These are phyloP conservation scores for Mesitornis unicolor DNA, from an alignment of 2,113 vertebrate species.

Conservation along the genomic window DNA sequence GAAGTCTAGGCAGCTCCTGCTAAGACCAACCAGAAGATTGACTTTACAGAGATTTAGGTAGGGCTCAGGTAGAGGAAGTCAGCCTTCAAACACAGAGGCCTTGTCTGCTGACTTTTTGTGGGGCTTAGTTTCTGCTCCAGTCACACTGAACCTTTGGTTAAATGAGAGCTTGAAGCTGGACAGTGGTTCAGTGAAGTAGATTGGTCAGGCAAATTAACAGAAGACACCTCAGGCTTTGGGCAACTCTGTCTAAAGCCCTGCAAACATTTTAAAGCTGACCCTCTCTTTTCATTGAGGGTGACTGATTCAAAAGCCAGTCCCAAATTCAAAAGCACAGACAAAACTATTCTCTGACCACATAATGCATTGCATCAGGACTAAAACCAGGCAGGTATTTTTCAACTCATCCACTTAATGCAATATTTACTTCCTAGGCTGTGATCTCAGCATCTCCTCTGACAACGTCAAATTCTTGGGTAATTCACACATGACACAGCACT, in stretches of 20 bases:
- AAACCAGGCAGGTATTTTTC: neutral
- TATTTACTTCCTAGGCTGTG: neutral
- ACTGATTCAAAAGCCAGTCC: neutral
- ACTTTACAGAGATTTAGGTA: neutral
- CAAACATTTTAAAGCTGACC: neutral
- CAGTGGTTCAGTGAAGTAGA: neutral
- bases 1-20: neutral
- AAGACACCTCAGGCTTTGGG: neutral
- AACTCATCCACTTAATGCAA: neutral
- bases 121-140: neutral
- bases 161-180: neutral
- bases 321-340: neutral
- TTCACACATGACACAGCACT: constrained; percentile 1
- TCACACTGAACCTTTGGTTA: neutral
- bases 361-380: neutral
- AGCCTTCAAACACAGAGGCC: neutral
- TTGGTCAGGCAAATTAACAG: neutral
- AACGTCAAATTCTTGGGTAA: neutral
- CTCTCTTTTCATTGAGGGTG: neutral
- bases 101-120: neutral
- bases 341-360: neutral
- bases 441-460: neutral
- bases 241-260: neutral
- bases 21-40: neutral
- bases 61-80: neutral